phyloP scores from a whole-genome alignment of 2,113 vertebrate genomes.

The Cynoglossus semilaevis region DNA sequence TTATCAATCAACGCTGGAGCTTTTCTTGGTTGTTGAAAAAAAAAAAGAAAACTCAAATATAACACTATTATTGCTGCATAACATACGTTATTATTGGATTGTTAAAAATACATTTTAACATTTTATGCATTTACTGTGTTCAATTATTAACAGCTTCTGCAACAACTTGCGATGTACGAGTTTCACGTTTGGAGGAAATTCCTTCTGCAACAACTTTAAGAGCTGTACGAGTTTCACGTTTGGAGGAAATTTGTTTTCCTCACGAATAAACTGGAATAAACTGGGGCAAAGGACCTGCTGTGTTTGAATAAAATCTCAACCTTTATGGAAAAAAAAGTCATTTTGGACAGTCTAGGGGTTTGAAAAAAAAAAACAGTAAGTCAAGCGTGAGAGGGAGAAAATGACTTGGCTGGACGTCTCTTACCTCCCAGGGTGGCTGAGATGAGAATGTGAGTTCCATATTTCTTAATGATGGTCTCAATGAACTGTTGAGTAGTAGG shows the following conservation, averaged over 20 bases:
- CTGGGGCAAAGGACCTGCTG: not conserved
- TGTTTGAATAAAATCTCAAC: constrained; percentile 12
- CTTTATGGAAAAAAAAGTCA: not conserved
- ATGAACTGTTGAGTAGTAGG: constrained; percentile 98
- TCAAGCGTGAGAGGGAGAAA: constrained; percentile 20
- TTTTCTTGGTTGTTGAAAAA: too few species aligned
- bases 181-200: not conserved
- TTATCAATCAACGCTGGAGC: not conserved
- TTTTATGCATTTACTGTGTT: too few species aligned
- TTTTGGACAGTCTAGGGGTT: constrained; percentile 9
- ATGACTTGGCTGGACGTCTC: constrained; percentile 36
- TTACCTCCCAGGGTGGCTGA: constrained; percentile 98
- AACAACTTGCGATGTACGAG: too few species aligned
- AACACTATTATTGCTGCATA: too few species aligned
- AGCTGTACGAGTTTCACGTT: too few species aligned
- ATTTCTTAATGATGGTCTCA: constrained; percentile 99
- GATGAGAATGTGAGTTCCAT: constrained; percentile 98
- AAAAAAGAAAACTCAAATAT: too few species aligned
- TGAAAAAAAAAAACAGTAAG: constrained; percentile 16
- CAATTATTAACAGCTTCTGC: not conserved
- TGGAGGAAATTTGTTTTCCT: not conserved
- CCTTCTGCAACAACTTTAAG: too few species aligned
- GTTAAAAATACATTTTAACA: not conserved
- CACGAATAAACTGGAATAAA: not conserved
- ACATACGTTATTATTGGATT: not conserved